phyloP scores from a whole-genome alignment of 2,888 invertebrate species.

The Drosophila paramelanica region DNA sequence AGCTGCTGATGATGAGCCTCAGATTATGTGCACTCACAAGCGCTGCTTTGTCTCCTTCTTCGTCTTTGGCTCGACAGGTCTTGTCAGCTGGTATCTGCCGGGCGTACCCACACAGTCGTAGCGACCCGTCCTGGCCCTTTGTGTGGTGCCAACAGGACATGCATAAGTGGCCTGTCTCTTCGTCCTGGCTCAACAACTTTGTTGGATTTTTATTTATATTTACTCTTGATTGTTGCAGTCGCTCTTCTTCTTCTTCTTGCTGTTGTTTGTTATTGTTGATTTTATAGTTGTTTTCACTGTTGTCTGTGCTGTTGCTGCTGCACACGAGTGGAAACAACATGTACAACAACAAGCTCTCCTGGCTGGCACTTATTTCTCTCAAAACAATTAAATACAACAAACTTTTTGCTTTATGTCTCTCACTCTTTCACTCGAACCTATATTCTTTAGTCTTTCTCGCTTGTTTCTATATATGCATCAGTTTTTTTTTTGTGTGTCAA shows the following conservation, averaged over 20 bases:
- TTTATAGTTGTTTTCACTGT: slow-evolving; percentile 33
- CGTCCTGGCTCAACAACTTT: slow-evolving; percentile 51
- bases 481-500: slow-evolving; percentile 48
- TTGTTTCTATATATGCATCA: slow-evolving; percentile 25
- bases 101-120: slow-evolving; percentile 4
- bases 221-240: slow-evolving; percentile 74
- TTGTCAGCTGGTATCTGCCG: slow-evolving; percentile 40
- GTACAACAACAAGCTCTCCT: slow-evolving; percentile 20
- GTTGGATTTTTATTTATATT: slow-evolving; percentile 76
- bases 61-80: slow-evolving; percentile 55
- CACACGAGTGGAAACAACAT: slow-evolving; percentile 58
- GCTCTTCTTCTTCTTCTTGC: slow-evolving; percentile 26
- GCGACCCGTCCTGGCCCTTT: slow-evolving; percentile 35
- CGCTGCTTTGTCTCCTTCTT: slow-evolving; percentile 59
- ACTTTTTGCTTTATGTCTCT: slow-evolving; percentile 20
- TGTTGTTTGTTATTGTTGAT: slow-evolving; percentile 28
- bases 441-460: not conserved
- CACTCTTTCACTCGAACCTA: not conserved
- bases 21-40: slow-evolving; percentile 78
- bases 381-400: slow-evolving; percentile 60
- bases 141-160: slow-evolving; percentile 73
- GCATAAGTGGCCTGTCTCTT: slow-evolving; percentile 77
- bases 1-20: slow-evolving; percentile 61
- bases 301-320: slow-evolving; percentile 19
- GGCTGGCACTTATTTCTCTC: slow-evolving; percentile 50